Evolutionary conservation across 2,888 invertebrate genomes (phyloP), one percentile per base, ranked within the genome.

Genomic region (Torymus aiolomorphi): DNA sequence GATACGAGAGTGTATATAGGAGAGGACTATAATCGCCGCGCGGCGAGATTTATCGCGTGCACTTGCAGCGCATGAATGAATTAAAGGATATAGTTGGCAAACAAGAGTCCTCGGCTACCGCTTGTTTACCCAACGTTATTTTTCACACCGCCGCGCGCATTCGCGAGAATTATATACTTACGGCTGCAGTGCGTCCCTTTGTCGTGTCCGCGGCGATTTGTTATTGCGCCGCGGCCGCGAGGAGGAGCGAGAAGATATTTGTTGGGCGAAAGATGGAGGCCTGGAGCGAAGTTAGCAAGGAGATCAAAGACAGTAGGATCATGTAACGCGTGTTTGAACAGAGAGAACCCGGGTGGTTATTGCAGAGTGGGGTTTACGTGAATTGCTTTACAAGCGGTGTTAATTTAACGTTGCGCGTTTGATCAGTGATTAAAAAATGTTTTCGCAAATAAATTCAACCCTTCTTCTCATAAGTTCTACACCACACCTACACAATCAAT

Each of bases 231-330:
- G 42, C 8, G 5, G 42, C 42, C 42, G 12, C 11, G 8, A n/a
- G n/a, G 8, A 49, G 18, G 56, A 66, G 14, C 3, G 42, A 65
- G 10, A 18, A 13, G 20, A 56, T 54, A 18, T 18, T 56, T 66
- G n/a, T n/a, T 49, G 54, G 51, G 20, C 2, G 2, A 3, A 20
- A n/a, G 13, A 80, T 80, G 80, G 75, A 80, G 42, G 78, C 74
- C 20, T 80, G 77, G 74, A 51, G 18, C 54, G 61, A 61, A 18
- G 13, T 18, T 31, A 18, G 67, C 13, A 18, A 56, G 56, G 49
- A 78, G 62, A 66, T 71, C 74, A 76, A 78, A n/a, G 10, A 10
- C 42, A 31, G 13, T 57, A 42, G 13, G 42, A 1, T 54, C 67
- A 42, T 10, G 42, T 5, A 8, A 8, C 31, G 8, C 42, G 42